Evolutionary conservation across 2,113 vertebrate genomes (phyloP), one percentile per base, ranked within the genome.

Genomic region (Hemiprocne comata): DNA sequence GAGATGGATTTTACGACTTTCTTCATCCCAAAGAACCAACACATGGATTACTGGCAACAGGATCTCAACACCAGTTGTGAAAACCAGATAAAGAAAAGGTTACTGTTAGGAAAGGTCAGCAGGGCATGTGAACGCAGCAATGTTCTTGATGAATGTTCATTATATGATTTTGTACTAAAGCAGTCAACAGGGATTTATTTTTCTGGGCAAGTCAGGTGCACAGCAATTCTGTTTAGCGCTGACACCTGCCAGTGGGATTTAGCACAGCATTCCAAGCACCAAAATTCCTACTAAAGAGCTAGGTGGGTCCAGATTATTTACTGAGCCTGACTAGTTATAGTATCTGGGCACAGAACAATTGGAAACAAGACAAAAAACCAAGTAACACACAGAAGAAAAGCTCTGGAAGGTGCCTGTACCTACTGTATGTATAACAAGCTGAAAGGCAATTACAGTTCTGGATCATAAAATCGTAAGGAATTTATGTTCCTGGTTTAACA

Each of bases 291-390:
- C 4, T 3, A 5, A 79, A 24, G 28, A 28, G 13, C 46, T 58
- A 33, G 26, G 38, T 29, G 33, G 6, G 18, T 60, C 61, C 23
- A 42, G 33, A 48, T 61, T 55, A 81, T 65, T 69, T 79, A 73
- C 64, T 70, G 12, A 92, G 84, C 42, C 67, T 42, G 23, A 58
- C 5, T 17, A 69, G 17, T 21, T 66, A 21, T 1, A 38, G 33
- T 18, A 16, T 40, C 34, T 61, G 53, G 50, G 38, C 50, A 93
- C 24, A 78, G 25, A 48, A n/a, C 10, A 51, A 55, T n/a, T 65
- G 48, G 44, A 69, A 82, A 79, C 0, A 3, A 71, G 46, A 76
- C 11, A 73, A 50, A 42, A 11, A n/a, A 8, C 5, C 0, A 0
- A 93, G 8, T 1, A 1, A 55, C 10, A 16, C 44, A 14, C 17